Conservation (phyloP, 2,888 invertebrate species). For the Vandiemenella viatica region DNA sequence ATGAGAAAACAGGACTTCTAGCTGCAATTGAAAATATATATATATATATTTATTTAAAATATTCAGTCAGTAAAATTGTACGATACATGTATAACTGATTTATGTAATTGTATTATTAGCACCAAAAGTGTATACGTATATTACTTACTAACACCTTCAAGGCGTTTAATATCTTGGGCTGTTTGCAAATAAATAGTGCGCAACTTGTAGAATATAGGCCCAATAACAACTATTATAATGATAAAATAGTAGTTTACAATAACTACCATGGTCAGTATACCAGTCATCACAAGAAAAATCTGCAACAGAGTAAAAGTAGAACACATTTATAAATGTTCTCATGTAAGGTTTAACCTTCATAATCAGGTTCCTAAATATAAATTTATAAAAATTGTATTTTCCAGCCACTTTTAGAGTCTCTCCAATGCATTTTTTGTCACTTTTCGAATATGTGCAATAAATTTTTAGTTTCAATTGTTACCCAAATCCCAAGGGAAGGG, state of each 20-base stretch:
- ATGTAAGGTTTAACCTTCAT: too few relatives aligned
- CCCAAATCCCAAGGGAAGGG: too few relatives aligned
- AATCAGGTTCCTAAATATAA: too few relatives aligned
- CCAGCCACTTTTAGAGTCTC: too few relatives aligned
- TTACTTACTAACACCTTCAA: slow-evolving; percentile 35
- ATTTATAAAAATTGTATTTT: too few relatives aligned
- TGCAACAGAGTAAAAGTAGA: slow-evolving; percentile 16
- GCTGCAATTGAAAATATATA: slow-evolving; percentile 35
- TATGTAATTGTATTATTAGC: background rate
- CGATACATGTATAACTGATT: background rate
- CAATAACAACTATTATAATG: slow-evolving; percentile 44
- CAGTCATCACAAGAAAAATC: slow-evolving; percentile 53
- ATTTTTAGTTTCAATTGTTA: too few relatives aligned
- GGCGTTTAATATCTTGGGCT: slow-evolving; percentile 56
- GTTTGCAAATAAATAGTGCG: slow-evolving; percentile 51
- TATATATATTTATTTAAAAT: background rate
- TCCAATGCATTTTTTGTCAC: too few relatives aligned
- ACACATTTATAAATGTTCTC: background rate
- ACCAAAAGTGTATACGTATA: background rate
- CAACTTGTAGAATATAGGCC: slow-evolving; percentile 44
- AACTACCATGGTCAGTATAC: slow-evolving; percentile 55
- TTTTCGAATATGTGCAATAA: too few relatives aligned
- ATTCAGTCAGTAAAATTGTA: background rate
- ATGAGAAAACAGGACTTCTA: slow-evolving; percentile 86
- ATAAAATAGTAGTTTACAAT: slow-evolving; percentile 54